phyloP scores from a whole-genome alignment of 2,888 invertebrate species.

The Yponomeuta malinellus region DNA sequence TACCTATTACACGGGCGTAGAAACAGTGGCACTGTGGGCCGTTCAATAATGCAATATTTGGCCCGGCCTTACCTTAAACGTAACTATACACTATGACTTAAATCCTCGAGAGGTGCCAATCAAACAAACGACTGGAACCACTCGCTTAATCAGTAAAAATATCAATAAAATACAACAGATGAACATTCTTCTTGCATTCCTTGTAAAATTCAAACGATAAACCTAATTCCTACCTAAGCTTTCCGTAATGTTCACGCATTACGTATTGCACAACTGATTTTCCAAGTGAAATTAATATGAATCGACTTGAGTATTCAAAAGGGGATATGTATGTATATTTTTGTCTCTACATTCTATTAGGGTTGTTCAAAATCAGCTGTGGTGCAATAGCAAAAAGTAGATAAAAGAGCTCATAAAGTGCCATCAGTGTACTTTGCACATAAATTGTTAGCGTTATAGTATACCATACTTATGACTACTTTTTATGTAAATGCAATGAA shows the following conservation, averaged over 20 bases:
- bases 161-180: slow-evolving; percentile 73
- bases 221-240: slow-evolving; percentile 71
- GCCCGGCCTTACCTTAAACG: slow-evolving; percentile 73
- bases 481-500: slow-evolving; percentile 64
- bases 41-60: slow-evolving; percentile 73
- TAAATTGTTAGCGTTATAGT: slow-evolving; percentile 7
- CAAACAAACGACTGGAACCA: slow-evolving; percentile 38
- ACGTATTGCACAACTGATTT: slow-evolving; percentile 71
- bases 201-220: slow-evolving; percentile 70
- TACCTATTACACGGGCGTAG: slow-evolving; percentile 52
- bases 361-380: slow-evolving; percentile 54
- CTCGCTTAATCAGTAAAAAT: slow-evolving; percentile 61
- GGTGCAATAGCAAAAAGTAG: slow-evolving; percentile 60
- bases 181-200: slow-evolving; percentile 44
- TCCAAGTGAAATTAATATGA: slow-evolving; percentile 56
- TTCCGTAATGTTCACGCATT: slow-evolving; percentile 48
- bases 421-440: background rate
- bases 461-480: slow-evolving; percentile 53
- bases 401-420: background rate
- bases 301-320: slow-evolving; percentile 69
- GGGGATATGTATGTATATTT: slow-evolving; percentile 69
- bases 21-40: slow-evolving; percentile 62
- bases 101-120: slow-evolving; percentile 39
- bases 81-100: slow-evolving; percentile 73
- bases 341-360: slow-evolving; percentile 64